Evolutionary conservation across 2,113 vertebrate genomes (phyloP), one percentile per base, ranked within the genome.

Genomic region (Cyanoramphus novaezelandiae): DNA sequence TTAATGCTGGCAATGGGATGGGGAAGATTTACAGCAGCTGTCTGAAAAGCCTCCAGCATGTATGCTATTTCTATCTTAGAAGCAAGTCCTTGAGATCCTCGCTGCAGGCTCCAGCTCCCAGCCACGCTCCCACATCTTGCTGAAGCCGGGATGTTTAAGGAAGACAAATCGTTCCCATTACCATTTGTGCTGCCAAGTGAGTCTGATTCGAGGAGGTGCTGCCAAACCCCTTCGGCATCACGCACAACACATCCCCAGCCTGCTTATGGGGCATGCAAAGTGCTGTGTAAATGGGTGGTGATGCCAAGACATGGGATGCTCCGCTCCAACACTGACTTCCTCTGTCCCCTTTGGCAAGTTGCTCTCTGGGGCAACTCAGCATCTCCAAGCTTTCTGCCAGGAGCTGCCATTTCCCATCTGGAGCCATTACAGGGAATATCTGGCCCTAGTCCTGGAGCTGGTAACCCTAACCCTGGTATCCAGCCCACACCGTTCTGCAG

Each of bases 151-250:
- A 47, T 13, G 68, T 78, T 90, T n/a, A 81, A 90, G 74, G 74
- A 91, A 82, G 64, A 87, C 20, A 87, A 89, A 94, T 93, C 24
- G 77, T 37, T 44, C 59, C 92, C 64, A 63, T 78, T 47, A 23
- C 60, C 13, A 17, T 77, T 55, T 3, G 2, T 13, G 37, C 44
- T 89, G 69, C 64, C 55, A 28, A 28, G 52, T 5, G 6, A 14
- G 9, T 28, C 37, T 1, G 0, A 52, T 20, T 63, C 0, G 4
- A 63, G 80, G 52, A 63, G 47, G 8, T 39, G 83, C 3, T 91
- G 87, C 63, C 80, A 77, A 72, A 72, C 8, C 9, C 53, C 21
- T 19, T 3, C 44, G 5, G 29, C 41, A 53, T 41, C 64, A 29
- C 0, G 3, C 55, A 9, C 35, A 23, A 16, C 63, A 9, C 33